Percentiles rank a stretch among this genome's conserved stretches.
Evolutionary conservation across 2,113 vertebrate genomes (phyloP).

Genomic region (Cnemophilus loriae): DNA sequence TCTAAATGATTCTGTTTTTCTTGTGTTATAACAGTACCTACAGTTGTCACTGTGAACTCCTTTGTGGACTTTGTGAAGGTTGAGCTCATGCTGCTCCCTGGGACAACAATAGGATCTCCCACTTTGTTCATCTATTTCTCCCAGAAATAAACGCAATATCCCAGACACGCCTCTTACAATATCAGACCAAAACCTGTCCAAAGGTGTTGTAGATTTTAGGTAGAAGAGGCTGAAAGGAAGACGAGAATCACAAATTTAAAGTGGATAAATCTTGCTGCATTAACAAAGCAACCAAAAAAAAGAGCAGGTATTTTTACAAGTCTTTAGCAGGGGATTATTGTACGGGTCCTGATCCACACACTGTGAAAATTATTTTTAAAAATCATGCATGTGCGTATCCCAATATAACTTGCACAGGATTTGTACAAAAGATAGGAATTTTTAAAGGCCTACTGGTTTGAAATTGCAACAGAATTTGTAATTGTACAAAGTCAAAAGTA

Average conservation of each 20-base stretch:
- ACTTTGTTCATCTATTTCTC: neutral
- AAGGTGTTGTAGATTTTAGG: neutral
- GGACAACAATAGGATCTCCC: neutral
- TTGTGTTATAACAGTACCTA: neutral
- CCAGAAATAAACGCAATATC: neutral
- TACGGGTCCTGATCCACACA: neutral
- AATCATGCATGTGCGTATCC: neutral
- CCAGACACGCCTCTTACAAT: neutral
- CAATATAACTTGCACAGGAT: neutral
- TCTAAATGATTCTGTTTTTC: neutral
- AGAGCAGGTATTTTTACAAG: neutral
- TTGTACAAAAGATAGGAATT: neutral
- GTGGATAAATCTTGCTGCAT: neutral
- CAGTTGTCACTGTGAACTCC: neutral
- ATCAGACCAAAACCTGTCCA: neutral
- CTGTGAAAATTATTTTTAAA: neutral
- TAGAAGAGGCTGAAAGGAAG: neutral
- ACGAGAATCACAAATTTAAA: neutral
- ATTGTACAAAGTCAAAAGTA: neutral
- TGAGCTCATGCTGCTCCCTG: neutral
- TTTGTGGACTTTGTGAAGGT: neutral
- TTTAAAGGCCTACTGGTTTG: neutral
- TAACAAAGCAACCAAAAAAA: neutral
- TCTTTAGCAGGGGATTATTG: neutral
- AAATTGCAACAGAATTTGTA: neutral